Conservation (phyloP, 2,113 vertebrate species). For the Nestor notabilis region DNA sequence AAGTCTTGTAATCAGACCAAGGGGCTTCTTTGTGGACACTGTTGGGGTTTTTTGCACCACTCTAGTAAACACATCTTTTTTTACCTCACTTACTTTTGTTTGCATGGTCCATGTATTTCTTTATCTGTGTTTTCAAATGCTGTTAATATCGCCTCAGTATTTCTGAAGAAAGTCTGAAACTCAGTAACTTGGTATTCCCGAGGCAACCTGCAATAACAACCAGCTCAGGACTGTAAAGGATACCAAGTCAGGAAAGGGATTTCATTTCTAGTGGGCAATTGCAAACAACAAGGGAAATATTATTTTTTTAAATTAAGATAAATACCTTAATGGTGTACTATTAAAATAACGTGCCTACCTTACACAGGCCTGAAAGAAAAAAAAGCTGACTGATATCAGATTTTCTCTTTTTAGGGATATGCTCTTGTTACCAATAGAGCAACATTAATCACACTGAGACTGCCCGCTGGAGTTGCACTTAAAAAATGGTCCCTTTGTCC, state of each 20-base stretch:
- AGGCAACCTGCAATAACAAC: constrained; percentile 53
- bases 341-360: constrained; percentile 42
- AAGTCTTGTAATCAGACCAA: neutral
- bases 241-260: constrained; percentile 11
- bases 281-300: constrained; percentile 63
- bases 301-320: constrained; percentile 65
- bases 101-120: constrained; percentile 48
- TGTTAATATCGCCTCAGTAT: neutral
- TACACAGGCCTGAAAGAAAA: neutral
- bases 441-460: constrained; percentile 3
- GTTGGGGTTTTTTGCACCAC: neutral
- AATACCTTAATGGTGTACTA: constrained; percentile 44
- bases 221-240: constrained; percentile 1
- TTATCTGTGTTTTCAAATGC: constrained; percentile 54
- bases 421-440: neutral
- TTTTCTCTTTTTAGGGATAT: neutral
- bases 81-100: constrained; percentile 47
- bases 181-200: constrained; percentile 44
- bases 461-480: neutral
- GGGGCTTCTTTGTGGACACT: neutral
- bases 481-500: neutral
- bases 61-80: constrained; percentile 22
- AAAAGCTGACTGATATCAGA: neutral
- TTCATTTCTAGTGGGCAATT: constrained; percentile 42
- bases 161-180: constrained; percentile 11